A percentile compares a stretch with the other conserved stretches of the same genome.
phyloP scores from a whole-genome alignment of 2,113 vertebrate species.

The Plestiodon gilberti region DNA sequence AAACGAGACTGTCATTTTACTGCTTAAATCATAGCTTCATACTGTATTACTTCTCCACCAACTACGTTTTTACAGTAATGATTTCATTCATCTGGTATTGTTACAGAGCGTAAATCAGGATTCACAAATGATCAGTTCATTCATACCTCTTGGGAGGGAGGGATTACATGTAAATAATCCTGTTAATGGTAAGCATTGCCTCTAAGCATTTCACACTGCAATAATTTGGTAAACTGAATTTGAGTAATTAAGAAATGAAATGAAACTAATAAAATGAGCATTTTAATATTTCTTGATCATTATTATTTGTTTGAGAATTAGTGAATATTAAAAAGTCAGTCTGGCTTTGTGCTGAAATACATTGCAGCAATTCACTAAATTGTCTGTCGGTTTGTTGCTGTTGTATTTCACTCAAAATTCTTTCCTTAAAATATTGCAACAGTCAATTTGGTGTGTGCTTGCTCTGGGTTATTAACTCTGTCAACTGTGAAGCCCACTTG shows the following conservation, averaged over 20 bases:
- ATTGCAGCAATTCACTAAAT: constrained; percentile 63
- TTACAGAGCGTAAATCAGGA: constrained; percentile 77
- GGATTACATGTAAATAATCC: constrained; percentile 97
- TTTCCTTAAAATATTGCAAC: constrained; percentile 53
- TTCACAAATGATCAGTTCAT: constrained; percentile 80
- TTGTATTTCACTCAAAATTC: constrained; percentile 51
- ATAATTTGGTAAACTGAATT: constrained; percentile 91
- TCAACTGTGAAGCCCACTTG: constrained; percentile 46
- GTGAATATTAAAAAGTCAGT: constrained; percentile 65
- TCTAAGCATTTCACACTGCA: constrained; percentile 92
- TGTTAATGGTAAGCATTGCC: constrained; percentile 89
- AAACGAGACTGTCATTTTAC: constrained; percentile 55
- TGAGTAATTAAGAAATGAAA: constrained; percentile 89
- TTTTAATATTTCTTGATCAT: constrained; percentile 83
- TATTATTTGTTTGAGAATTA: constrained; percentile 79
- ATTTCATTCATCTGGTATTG: constrained; percentile 75
- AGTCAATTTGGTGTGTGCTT: constrained; percentile 41
- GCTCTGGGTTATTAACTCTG: constrained; percentile 33
- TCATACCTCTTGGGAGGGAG: constrained; percentile 86
- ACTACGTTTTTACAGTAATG: constrained; percentile 67
- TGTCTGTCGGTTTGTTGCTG: constrained; percentile 53
- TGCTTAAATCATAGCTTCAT: constrained; percentile 63
- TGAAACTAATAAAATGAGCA: constrained; percentile 84
- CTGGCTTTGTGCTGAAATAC: constrained; percentile 49
- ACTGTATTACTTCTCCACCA: constrained; percentile 49